Conservation (phyloP, 2,113 vertebrate species). For the Alosa alosa region DNA sequence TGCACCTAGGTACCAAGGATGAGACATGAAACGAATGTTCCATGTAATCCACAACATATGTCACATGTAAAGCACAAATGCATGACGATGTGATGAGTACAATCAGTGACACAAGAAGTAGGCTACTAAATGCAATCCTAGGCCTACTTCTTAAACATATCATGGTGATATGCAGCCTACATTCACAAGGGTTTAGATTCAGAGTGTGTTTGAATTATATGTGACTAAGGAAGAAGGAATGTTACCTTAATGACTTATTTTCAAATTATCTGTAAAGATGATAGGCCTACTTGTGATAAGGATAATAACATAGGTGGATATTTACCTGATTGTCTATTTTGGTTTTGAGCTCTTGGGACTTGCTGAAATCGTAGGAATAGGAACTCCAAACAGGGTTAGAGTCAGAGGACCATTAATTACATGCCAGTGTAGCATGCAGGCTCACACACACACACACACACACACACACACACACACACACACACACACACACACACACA, state of each 20-base stretch:
- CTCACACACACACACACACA: not conserved
- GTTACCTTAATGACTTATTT: no score
- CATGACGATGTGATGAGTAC: not conserved
- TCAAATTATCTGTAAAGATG: no score
- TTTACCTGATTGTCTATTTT: no score
- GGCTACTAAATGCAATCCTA: no score
- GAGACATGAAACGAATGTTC: not conserved
- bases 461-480: not conserved
- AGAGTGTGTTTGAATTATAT: no score
- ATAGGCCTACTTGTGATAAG: no score
- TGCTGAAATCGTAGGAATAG: not conserved
- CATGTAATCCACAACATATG: not conserved
- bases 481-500: not conserved
- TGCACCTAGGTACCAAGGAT: not conserved
- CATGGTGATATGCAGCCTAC: no score
- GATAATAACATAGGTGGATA: no score
- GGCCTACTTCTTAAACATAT: no score
- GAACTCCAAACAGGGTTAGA: not conserved
- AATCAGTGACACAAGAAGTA: not conserved
- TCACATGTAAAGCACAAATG: not conserved
- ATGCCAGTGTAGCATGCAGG: not conserved
- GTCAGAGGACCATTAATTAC: not conserved
- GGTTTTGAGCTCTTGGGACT: not conserved
- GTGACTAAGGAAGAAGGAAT: no score
- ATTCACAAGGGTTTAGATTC: no score